Percentiles rank a stretch among this genome's conserved stretches.
phyloP scores from a whole-genome alignment of 2,113 vertebrate genomes.

The Brevimyrus niger region DNA sequence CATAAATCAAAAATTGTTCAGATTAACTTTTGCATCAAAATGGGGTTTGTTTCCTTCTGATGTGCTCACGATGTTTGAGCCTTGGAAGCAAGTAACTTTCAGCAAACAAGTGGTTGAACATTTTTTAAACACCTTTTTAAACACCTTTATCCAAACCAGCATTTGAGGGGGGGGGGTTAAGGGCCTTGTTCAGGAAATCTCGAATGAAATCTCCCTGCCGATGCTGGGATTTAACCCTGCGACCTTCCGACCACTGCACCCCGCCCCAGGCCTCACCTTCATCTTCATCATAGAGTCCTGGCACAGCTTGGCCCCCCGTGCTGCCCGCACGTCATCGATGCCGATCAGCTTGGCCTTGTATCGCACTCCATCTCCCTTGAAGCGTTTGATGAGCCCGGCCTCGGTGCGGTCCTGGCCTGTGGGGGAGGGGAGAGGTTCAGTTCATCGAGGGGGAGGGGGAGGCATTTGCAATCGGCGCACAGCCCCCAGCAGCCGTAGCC shows the following conservation, averaged over 20 bases:
- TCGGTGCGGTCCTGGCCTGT: conserved; percentile 97
- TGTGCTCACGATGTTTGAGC: neutral
- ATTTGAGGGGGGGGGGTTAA: neutral
- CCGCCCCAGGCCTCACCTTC: conserved; percentile 59
- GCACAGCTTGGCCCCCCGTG: conserved; percentile 96
- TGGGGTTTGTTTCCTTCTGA: neutral
- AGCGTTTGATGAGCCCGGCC: conserved; percentile 91
- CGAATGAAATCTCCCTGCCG: neutral
- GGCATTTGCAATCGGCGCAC: neutral
- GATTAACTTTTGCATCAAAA: neutral
- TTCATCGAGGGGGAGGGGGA: neutral
- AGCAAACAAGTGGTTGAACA: neutral
- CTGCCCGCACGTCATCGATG: conserved; percentile 91
- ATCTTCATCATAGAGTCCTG: conserved; percentile 99
- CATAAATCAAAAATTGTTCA: neutral
- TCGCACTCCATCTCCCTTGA: conserved; percentile 95
- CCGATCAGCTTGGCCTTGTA: conserved; percentile 98
- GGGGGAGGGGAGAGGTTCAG: conserved; percentile 29
- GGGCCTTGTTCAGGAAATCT: neutral
- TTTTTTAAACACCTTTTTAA: too few species aligned
- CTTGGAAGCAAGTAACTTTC: neutral
- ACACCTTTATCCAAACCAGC: neutral
- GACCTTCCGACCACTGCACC: neutral
- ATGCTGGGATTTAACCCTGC: neutral
- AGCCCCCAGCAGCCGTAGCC: neutral